Percentiles rank a stretch among this genome's conserved stretches.
Evolutionary conservation across 2,797 vertebrate genomes (phyloP).

Genomic region (Chelon labrosus): DNA sequence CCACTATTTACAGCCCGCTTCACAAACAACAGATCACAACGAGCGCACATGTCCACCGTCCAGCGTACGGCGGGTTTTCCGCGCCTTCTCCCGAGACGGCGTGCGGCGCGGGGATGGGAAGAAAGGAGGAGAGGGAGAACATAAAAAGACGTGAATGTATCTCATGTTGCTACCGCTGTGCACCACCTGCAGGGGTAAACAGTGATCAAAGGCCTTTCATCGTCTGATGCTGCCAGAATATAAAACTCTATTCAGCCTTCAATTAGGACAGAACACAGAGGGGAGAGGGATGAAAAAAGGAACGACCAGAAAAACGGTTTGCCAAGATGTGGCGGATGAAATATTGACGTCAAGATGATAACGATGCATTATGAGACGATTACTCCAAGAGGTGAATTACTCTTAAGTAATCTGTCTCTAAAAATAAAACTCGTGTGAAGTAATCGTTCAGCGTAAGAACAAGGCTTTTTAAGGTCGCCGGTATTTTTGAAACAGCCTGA

Average conservation of each 20-base stretch:
- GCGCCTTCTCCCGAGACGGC: slow-evolving; percentile 2
- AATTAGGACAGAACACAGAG: slow-evolving; percentile 66
- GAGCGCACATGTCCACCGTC: slow-evolving; percentile 24
- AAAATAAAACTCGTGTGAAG: slow-evolving; percentile 43
- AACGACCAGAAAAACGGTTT: slow-evolving; percentile 17
- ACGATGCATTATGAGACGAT: too few species aligned
- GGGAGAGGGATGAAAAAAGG: slow-evolving; percentile 18
- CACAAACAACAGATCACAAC: slow-evolving; percentile 49
- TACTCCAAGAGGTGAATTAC: too few species aligned
- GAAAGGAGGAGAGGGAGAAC: slow-evolving; percentile 24
- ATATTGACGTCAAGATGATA: too few species aligned
- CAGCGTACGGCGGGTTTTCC: slow-evolving; percentile 16
- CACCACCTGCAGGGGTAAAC: slow-evolving; percentile 76
- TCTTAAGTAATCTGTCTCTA: not conserved
- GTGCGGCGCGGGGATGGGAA: not conserved
- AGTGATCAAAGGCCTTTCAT: slow-evolving; percentile 79
- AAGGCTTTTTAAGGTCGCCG: slow-evolving; percentile 24
- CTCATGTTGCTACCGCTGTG: slow-evolving; percentile 47
- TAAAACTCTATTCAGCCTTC: slow-evolving; percentile 66
- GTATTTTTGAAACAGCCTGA: slow-evolving; percentile 16
- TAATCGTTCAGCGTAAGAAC: not conserved
- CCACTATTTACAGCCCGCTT: slow-evolving; percentile 52
- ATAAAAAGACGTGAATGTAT: slow-evolving; percentile 58
- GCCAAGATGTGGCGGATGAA: too few species aligned
- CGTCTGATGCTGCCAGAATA: slow-evolving; percentile 69